Evolutionary conservation across 2,888 invertebrate genomes (phyloP), one percentile per base, ranked within the genome.

Genomic region (Nymphalis c-album): DNA sequence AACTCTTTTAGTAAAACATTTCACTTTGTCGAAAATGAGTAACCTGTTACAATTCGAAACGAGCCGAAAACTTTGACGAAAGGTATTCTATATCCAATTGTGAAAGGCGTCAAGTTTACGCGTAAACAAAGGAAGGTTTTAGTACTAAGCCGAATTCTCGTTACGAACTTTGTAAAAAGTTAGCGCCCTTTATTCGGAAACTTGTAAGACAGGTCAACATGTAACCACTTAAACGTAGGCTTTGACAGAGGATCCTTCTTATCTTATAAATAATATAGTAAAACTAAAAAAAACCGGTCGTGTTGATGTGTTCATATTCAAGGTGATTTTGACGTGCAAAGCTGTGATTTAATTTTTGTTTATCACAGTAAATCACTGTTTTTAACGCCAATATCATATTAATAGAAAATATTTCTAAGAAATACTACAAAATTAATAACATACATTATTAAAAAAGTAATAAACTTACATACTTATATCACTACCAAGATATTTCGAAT

Each of bases 91-190:
- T 59, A 64, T 48, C 50, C 50, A 64, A 64, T 59, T 22, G 20
- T 59, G 50, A 40, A 48, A 22, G 59, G 40, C 26, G 50, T 17
- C 58, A 35, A 51, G 50, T 64, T 64, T 45, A 40, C 40, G 55
- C 26, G 22, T 45, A 64, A 64, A 64, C 59, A 64, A 64, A 64
- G 40, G 58, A 8, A 48, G 61, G 22, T 63, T 63, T 58, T 17
- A 45, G 48, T 16, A 18, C 35, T 57, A 35, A 64, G 35, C 48
- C 48, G 22, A 40, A 59, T 46, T 50, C 59, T 57, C 31, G 17
- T 59, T 40, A 50, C 18, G 45, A 64, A 64, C 35, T 63, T 40
- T 31, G 40, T 46, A 50, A 35, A 22, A 58, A 59, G 50, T 64
- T 45, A 48, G 58, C 17, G 35, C 46, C 53, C 48, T 53, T 61